Evolutionary conservation across 2,113 vertebrate species (phyloP), one percentile per base, ranked within the genome.

Genomic region (Lutjanus erythropterus): DNA sequence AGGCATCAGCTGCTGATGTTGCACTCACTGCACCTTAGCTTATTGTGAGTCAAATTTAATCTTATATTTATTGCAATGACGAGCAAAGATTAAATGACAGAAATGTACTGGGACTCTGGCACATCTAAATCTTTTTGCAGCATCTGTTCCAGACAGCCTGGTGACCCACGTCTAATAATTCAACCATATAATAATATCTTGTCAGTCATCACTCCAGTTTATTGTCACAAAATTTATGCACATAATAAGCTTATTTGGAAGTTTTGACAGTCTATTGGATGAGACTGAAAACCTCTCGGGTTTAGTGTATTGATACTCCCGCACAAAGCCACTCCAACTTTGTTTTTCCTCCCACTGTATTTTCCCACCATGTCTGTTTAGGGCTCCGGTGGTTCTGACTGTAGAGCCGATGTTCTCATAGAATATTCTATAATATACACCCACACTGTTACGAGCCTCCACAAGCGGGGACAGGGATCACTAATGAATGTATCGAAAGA

Each of bases 351-450:
- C 53, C 29, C 39, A 61, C 39, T 15, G 6, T n/a, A 37, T 65
- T 61, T 66, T 58, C 25, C 47, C 12, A 11, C 25, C 10, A 18
- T 9, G 33, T 33, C 37, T 53, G 31, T 60, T 25, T 23, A n/a
- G n/a, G 33, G 33, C 31, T 72, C 44, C 18, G 4, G 1, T 39
- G 33, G 5, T 31, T 71, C 31, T 44, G 37, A 67, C n/a, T 75
- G 41, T 16, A n/a, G 15, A 59, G 19, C 21, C 21, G 42, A 5
- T 56, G 47, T 65, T 58, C 47, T 73, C 47, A 72, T 72, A 77
- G 49, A 86, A 70, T 81, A 78, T 65, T 78, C 29, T 41, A 68
- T 66, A 37, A 66, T n/a, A 68, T 74, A 64, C 79, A 60, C 62
- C 84, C 84, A 78, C 70, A 10, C 35, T 69, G 69, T 72, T 53